A percentile compares a stretch with the other conserved stretches of the same genome.
Conservation (phyloP, 2,888 invertebrate genomes). For the Caenorhabditis japonica region DNA sequence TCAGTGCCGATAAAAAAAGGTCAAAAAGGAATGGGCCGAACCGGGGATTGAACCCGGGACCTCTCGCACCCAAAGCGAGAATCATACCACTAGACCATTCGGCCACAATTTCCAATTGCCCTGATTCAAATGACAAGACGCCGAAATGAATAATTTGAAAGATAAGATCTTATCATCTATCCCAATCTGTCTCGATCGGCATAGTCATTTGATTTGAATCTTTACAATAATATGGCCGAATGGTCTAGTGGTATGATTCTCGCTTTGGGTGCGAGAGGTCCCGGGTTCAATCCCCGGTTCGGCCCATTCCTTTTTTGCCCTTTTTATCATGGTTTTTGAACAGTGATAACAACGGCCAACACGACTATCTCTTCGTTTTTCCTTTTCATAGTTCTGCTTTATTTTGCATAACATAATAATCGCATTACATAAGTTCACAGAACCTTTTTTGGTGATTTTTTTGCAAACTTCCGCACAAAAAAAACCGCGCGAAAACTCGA, state of each 20-base stretch:
- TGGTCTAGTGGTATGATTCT: slow-evolving; percentile 77
- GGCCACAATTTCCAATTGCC: slow-evolving; percentile 26
- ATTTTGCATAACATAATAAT: too few relatives aligned
- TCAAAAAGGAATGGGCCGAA: slow-evolving; percentile 47
- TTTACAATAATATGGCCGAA: background rate
- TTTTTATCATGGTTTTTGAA: background rate
- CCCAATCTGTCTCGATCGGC: background rate
- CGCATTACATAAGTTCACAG: too few relatives aligned
- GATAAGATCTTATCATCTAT: background rate
- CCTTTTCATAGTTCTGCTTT: too few relatives aligned
- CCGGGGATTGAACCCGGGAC: slow-evolving; percentile 76
- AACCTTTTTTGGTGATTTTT: too few relatives aligned
- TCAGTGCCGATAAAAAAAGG: background rate
- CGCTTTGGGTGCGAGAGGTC: slow-evolving; percentile 78
- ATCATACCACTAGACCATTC: slow-evolving; percentile 77
- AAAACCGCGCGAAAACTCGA: too few relatives aligned
- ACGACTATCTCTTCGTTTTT: too few relatives aligned
- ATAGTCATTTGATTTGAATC: background rate
- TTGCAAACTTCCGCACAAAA: too few relatives aligned
- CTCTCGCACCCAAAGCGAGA: slow-evolving; percentile 78
- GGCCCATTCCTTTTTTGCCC: slow-evolving; percentile 44
- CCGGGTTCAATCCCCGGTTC: slow-evolving; percentile 74
- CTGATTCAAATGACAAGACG: too few relatives aligned
- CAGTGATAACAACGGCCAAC: background rate
- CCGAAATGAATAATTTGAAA: too few relatives aligned